Evolutionary conservation across 2,797 vertebrate species (phyloP), one percentile per base, ranked within the genome.

Genomic region (Phaenicophaeus curvirostris): DNA sequence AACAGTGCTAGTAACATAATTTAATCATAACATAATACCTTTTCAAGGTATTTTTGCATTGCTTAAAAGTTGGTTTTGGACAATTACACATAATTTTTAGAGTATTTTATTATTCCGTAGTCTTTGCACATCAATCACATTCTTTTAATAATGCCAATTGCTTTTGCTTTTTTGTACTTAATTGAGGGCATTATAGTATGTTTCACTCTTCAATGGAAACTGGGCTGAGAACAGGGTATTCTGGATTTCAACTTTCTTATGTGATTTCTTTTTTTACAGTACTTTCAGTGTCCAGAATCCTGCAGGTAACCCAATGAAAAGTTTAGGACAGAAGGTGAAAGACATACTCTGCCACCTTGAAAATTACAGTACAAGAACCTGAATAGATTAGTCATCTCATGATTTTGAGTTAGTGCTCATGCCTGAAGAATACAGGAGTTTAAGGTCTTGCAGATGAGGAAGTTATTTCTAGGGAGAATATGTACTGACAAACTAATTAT

Each of bases 161-260:
- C 2, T 72, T 23, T 84, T 6, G 2, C 25, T 71, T 44, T 50
- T 79, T 88, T 1, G 0, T 42, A 21, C 30, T 61, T 23, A 93
- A 94, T 93, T 58, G 89, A 94, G 61, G 65, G 8, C 37, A 65
- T 92, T 93, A 68, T 61, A 80, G 23, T 94, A 65, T 72, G 46
- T 81, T 62, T 87, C 37, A 75, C 30, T 67, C 57, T 90, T 58
- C 74, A 77, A 71, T 87, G 76, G 59, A 94, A 81, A 91, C 55
- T 90, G 66, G 44, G 33, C 28, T 94, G 67, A 86, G 35, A 91
- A 55, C 25, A 41, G 24, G 5, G 4, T 71, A 58, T 76, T 91
- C 89, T 66, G 41, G 42, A 80, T 96, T 97, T 96, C 53, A 68
- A 20, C 68, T 93, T 86, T 93, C 46, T 75, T 90, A 73, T 74